Evolutionary conservation across 1,140 invertebrate species (phyloP).

Genomic region (Platyscapa corneri): DNA sequence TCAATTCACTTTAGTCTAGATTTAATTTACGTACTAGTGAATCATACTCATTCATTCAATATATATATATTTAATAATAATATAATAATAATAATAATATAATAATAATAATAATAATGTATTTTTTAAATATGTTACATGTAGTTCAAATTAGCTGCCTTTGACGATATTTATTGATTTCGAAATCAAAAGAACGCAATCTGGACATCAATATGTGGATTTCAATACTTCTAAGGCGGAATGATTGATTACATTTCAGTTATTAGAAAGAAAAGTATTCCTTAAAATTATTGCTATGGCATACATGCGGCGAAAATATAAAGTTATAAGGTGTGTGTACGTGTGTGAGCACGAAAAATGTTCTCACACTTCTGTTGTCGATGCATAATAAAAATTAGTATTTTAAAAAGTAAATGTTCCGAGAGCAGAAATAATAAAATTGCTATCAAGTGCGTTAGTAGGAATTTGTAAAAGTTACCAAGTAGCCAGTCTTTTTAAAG

Average conservation of each 20-base stretch:
- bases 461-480: conserved; percentile 32
- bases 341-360: not conserved
- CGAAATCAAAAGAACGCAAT: conserved; percentile 19
- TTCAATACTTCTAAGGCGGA: conserved; percentile 50
- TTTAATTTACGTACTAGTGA: conserved; percentile 25
- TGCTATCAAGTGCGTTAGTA: conserved; percentile 46
- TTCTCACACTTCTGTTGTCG: not conserved
- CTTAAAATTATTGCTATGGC: conserved; percentile 49
- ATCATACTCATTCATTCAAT: conserved; percentile 20
- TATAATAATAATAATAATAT: too few species aligned
- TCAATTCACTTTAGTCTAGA: conserved; percentile 41
- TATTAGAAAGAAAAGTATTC: conserved; percentile 55
- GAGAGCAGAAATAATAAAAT: conserved; percentile 19
- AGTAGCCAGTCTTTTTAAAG: conserved; percentile 41
- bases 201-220: conserved; percentile 1
- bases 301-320: conserved; percentile 39
- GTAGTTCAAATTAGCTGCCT: conserved; percentile 40
- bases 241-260: conserved; percentile 40
- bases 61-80: conserved; percentile 9
- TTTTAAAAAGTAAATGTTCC: conserved; percentile 54
- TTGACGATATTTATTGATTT: conserved; percentile 13
- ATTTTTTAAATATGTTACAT: conserved; percentile 31
- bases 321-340: not conserved
- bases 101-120: conserved; percentile 11
- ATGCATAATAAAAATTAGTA: conserved; percentile 64